phyloP scores from a whole-genome alignment of 30 jellyfish, hydroid and myxozoan genomes.

The Haliclystus octoradiatus region DNA sequence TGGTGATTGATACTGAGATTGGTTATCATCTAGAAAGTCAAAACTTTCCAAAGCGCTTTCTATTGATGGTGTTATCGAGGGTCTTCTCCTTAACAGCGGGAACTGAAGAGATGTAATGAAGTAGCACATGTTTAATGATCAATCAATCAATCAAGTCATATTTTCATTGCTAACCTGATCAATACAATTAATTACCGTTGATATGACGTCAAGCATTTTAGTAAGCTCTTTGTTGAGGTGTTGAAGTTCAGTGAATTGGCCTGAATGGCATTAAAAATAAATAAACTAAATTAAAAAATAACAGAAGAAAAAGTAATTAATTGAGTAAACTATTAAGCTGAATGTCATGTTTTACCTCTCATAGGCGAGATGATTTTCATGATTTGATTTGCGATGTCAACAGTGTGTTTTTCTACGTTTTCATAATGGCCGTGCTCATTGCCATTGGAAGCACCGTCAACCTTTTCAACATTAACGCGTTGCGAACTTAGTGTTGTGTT shows the following conservation, averaged over 20 bases:
- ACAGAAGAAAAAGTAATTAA: too few relatives aligned
- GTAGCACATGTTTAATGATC: neutral
- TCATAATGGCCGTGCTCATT: neutral
- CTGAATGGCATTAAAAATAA: too few relatives aligned
- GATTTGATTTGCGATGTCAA: neutral
- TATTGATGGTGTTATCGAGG: conserved; percentile 28
- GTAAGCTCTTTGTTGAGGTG: neutral
- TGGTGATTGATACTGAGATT: conserved; percentile 36
- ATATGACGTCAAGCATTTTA: neutral
- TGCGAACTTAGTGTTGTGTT: neutral
- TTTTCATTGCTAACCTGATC: neutral
- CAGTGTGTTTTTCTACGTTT: neutral
- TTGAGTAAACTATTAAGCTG: too few relatives aligned
- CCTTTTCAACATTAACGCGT: neutral
- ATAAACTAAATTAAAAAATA: too few relatives aligned
- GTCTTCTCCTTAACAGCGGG: conserved; percentile 11
- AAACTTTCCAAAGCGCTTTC: conserved; percentile 44
- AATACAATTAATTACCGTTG: too few relatives aligned
- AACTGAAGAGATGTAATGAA: neutral
- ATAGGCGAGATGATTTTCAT: neutral
- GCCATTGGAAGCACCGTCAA: neutral
- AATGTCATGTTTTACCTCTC: neutral
- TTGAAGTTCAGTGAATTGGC: neutral
- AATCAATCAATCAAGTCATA: neutral
- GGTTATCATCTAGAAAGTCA: conserved; percentile 40